Evolutionary conservation across 2,113 vertebrate species (phyloP).

Genomic region (Sinocyclocheilus anshuiensis): DNA sequence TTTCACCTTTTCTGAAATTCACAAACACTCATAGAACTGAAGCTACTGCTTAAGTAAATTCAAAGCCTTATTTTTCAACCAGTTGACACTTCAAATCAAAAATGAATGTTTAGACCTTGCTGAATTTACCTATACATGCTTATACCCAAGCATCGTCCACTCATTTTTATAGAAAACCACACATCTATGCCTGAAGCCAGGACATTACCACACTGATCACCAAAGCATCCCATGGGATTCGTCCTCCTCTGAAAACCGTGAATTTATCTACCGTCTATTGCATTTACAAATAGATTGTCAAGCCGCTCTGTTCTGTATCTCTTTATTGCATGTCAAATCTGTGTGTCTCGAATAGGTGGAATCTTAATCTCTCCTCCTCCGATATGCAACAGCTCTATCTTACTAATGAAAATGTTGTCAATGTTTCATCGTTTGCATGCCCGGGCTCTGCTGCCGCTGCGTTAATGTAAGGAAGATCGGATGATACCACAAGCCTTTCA

Average conservation of each 20-base stretch:
- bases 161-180: conserved; percentile 45
- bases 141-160: conserved; percentile 2
- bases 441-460: not conserved
- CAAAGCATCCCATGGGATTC: conserved; percentile 30
- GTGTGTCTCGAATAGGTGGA: conserved; percentile 31
- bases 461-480: conserved; percentile 36
- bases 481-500: conserved; percentile 39
- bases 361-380: conserved; percentile 31
- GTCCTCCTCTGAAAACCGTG: conserved; percentile 33
- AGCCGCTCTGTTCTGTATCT: conserved; percentile 43
- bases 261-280: conserved; percentile 53
- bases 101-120: conserved; percentile 8
- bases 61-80: not conserved
- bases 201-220: conserved; percentile 36
- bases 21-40: not conserved
- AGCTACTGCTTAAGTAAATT: not conserved
- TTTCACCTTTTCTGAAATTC: no score
- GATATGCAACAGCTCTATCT: conserved; percentile 33
- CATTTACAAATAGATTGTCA: conserved; percentile 56
- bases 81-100: not conserved
- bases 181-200: conserved; percentile 40
- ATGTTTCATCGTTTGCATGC: conserved; percentile 39
- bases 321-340: conserved; percentile 52
- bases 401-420: conserved; percentile 47
- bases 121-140: conserved; percentile 9